phyloP scores from a whole-genome alignment of 2,888 invertebrate genomes.

The Orthonychiurus folsomi region DNA sequence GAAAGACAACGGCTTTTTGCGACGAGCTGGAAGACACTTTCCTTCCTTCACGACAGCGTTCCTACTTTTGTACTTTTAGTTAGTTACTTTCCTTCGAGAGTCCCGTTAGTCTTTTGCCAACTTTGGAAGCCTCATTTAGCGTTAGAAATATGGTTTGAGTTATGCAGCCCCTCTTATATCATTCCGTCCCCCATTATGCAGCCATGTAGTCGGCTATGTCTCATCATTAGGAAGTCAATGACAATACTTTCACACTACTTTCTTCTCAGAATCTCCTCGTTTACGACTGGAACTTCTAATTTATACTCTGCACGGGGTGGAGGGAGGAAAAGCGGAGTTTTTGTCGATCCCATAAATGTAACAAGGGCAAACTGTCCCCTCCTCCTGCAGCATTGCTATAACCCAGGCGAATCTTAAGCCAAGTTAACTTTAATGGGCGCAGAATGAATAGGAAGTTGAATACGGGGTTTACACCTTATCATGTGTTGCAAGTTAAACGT shows the following conservation, averaged over 20 bases:
- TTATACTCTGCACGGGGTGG: not conserved
- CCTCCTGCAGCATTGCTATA: too few relatives aligned
- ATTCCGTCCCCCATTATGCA: not conserved
- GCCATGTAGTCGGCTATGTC: not conserved
- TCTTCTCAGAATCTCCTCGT: not conserved
- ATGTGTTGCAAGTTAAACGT: too few relatives aligned
- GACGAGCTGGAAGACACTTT: not conserved
- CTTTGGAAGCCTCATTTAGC: too few relatives aligned
- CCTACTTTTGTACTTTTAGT: not conserved
- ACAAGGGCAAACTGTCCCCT: too few relatives aligned
- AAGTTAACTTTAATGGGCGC: too few relatives aligned
- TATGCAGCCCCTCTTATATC: not conserved
- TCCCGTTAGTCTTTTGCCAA: not conserved
- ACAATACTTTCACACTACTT: slow-evolving; percentile 1
- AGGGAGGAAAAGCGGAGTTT: too few relatives aligned
- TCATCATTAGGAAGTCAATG: not conserved
- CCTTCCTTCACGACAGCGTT: not conserved
- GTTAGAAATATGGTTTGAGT: not conserved
- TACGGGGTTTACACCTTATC: too few relatives aligned
- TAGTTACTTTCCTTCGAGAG: not conserved
- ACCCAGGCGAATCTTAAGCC: too few relatives aligned
- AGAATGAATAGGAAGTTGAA: too few relatives aligned
- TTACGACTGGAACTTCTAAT: not conserved
- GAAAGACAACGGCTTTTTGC: too few relatives aligned
- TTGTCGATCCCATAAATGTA: too few relatives aligned